These are phyloP conservation scores for Dicrostonyx torquatus DNA, from an alignment of 2,797 vertebrate species.

Conservation along the genomic window DNA sequence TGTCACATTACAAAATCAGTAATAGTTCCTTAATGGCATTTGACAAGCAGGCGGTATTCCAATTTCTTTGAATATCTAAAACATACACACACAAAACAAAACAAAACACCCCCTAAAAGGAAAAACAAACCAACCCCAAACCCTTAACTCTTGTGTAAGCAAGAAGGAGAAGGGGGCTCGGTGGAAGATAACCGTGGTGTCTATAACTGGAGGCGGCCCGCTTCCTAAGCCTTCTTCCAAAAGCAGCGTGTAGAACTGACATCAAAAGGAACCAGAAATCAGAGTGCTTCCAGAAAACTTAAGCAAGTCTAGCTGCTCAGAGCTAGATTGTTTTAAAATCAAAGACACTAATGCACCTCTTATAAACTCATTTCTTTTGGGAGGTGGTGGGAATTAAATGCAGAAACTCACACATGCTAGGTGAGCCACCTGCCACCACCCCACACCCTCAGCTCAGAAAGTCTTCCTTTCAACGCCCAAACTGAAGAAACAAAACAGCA, in stretches of 20 bases:
- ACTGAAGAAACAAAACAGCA: not conserved
- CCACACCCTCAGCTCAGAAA: not conserved
- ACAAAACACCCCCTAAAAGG: too few species aligned
- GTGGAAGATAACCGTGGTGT: accelerated
- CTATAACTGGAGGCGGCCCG: not conserved
- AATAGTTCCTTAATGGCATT: not conserved
- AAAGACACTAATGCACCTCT: not conserved
- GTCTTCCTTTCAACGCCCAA: not conserved
- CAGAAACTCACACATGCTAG: not conserved
- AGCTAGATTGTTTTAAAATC: not conserved
- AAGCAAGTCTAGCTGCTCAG: not conserved
- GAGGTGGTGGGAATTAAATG: not conserved
- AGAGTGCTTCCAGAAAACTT: not conserved
- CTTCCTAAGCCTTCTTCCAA: not conserved
- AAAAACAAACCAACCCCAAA: too few species aligned
- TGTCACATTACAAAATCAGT: not conserved
- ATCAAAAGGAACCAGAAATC: not conserved
- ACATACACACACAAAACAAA: not conserved
- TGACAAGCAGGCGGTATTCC: not conserved
- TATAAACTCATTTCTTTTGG: not conserved
- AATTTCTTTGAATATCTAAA: slow-evolving; percentile 11
- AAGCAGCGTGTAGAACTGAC: not conserved
- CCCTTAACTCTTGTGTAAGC: not conserved
- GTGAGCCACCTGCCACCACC: too few species aligned
- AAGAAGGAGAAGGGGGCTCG: not conserved